Evolutionary conservation across 1,140 invertebrate genomes (phyloP), one percentile per base, ranked within the genome.

Genomic region (Philopotamus ludificatus): DNA sequence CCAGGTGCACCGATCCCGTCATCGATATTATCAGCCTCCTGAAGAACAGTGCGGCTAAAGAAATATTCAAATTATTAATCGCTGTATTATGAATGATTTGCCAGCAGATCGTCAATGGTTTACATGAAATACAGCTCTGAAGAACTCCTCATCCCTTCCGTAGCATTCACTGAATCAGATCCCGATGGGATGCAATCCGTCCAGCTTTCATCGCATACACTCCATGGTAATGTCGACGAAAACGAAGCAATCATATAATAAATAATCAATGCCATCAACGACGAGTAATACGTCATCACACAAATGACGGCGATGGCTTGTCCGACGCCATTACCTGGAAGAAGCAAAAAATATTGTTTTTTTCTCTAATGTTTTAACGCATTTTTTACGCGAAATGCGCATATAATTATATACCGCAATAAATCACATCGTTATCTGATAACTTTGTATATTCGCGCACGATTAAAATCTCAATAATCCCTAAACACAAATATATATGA

Each of bases 241-340:
- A 89, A 89, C 9, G 86, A 87, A 64, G 83, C 82, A 1, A 86
- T 73, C 59, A 90, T 74, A 71, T 89, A 90, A 67, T 85, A 87
- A 2, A 90, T 75, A 2, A 86, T 88, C 68, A 89, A 75, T 0
- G 86, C 85, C 72, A 89, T 88, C 44, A 90, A 85, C 2, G 87
- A 84, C 41, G 87, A 86, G 71, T 90, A 90, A 73, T 90, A 90
- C 0, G 87, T 84, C 20, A 88, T 82, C n/a, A 92, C 83, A 51
- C 89, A 79, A n/a, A 83, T 83, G 3, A 88, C 87, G 0, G 89
- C 83, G 0, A 90, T 79, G 3, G 88, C 86, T 74, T 89, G 87
- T 0, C 87, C 87, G 73, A 88, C 90, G 3, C 89, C 91, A 9
- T 91, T 82, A 63, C 90, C 90, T 86, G n/a, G n/a, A n/a, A n/a